Conservation (phyloP, 2,888 invertebrate species). For the Hirtodrosophila duncani region DNA sequence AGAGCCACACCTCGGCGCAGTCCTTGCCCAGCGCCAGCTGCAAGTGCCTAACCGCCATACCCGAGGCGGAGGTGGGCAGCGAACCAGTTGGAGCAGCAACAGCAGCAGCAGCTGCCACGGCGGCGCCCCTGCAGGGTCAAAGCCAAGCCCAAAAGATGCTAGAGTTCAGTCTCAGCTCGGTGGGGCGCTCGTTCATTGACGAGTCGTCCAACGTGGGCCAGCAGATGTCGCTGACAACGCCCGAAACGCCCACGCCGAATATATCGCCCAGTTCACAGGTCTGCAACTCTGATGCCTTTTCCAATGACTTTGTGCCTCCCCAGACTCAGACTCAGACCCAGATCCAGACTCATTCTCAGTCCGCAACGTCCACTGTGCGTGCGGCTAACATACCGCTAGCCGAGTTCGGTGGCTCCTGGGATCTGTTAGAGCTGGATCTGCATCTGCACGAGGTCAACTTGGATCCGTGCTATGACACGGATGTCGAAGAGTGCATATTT, state of each 20-base stretch:
- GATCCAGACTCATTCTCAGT: no score
- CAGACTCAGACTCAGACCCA: no score
- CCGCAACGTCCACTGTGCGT: neutral
- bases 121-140: conserved; percentile 18
- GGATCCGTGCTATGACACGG: conserved; percentile 82
- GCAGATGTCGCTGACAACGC: conserved; percentile 79
- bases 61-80: conserved; percentile 75
- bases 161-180: conserved; percentile 78
- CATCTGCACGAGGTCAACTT: conserved; percentile 82
- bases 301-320: conserved; percentile 81
- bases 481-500: conserved; percentile 82
- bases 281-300: conserved; percentile 81
- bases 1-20: conserved; percentile 34
- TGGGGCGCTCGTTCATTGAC: conserved; percentile 78
- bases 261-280: conserved; percentile 79
- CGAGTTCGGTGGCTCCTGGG: conserved; percentile 81
- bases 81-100: conserved; percentile 27
- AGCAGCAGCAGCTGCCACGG: neutral
- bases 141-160: conserved; percentile 58
- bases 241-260: conserved; percentile 84
- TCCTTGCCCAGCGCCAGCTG: conserved; percentile 64
- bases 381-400: conserved; percentile 69
- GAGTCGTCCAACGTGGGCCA: conserved; percentile 64
- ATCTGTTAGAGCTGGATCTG: conserved; percentile 82
- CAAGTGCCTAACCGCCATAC: conserved; percentile 77